Base-by-base conservation (phyloP, 2,113 vertebrate genomes). In the Ammodytes dubius region DNA sequence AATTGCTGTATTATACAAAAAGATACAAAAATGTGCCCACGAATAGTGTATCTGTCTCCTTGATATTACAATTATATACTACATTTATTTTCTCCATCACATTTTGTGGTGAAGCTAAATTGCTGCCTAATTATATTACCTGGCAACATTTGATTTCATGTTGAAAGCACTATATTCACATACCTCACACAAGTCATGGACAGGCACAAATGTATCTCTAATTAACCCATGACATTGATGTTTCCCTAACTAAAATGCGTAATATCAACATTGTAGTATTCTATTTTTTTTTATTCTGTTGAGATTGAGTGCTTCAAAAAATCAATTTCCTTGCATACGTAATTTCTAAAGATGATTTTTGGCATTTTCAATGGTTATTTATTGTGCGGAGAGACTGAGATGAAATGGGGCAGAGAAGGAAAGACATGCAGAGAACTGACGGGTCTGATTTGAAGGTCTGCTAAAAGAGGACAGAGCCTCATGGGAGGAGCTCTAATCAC, bases 51-150 rank as follows among this genome's bases (percentile, higher is more conserved):
- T 58, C 15, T 53, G 11, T 8, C 6, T 68, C 47, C 4, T 57
- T 45, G 11, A 27, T 56, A 35, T 43, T 35, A 14, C 3, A 19
- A 9, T 43, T 9, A 14, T 54, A 6, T 69, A 4, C 13, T n/a
- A 5, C n/a, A 27, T 46, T 14, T 45, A 8, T 70, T 56, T 70
- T 35, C 4, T 7, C 6, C 27, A 27, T 53, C 5, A 7, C 47
- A 19, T 54, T 42, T 69, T 70, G n/a, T 57, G 6, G 42, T 71
- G 11, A 8, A 45, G 14, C 42, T 35, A 70, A 70, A 70, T 14
- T 43, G 7, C 11, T 50, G 47, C 13, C 15, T 69, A 5, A 19
- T 69, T 54, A 54, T 68, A 37, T 45, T 43, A 8, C n/a, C 60
- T 63, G 17, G 9, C 40, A 45, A 63, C 60, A 45, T 45, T 1